Percentiles rank a stretch among this genome's conserved stretches.
Conservation (phyloP, 2,113 vertebrate species). For the Rhea americana region DNA sequence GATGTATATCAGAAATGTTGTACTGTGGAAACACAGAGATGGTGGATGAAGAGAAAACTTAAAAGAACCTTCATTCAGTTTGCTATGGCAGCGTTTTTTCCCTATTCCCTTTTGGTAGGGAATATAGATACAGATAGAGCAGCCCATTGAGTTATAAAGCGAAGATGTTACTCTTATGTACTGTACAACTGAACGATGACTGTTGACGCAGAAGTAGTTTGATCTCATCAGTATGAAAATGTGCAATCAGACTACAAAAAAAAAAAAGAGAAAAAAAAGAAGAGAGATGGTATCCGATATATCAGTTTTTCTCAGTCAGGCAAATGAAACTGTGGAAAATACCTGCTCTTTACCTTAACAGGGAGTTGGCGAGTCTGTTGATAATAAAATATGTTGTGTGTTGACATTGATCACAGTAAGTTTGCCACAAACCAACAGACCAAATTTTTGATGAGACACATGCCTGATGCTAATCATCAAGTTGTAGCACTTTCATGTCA, state of each 20-base stretch:
- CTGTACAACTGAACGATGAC: not conserved
- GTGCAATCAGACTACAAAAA: not conserved
- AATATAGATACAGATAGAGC: not conserved
- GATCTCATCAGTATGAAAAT: not conserved
- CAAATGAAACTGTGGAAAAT: not conserved
- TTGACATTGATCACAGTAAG: not conserved
- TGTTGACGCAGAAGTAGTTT: not conserved
- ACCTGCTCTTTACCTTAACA: not conserved
- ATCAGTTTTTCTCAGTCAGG: not conserved
- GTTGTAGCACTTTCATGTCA: not conserved
- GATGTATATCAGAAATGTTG: not conserved
- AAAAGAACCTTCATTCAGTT: not conserved
- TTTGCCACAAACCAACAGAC: not conserved
- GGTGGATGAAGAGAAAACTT: not conserved
- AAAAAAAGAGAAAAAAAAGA: not conserved
- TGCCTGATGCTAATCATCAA: not conserved
- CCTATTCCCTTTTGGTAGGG: not conserved
- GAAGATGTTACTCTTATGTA: no score
- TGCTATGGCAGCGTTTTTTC: not conserved
- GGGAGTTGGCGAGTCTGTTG: not conserved
- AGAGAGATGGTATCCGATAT: not conserved
- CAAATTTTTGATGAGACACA: not conserved
- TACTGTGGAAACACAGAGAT: not conserved
- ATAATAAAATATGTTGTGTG: not conserved
- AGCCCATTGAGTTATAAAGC: not conserved